Conservation (phyloP, 1,140 invertebrate genomes). For the Aphelinus atriplicis region DNA sequence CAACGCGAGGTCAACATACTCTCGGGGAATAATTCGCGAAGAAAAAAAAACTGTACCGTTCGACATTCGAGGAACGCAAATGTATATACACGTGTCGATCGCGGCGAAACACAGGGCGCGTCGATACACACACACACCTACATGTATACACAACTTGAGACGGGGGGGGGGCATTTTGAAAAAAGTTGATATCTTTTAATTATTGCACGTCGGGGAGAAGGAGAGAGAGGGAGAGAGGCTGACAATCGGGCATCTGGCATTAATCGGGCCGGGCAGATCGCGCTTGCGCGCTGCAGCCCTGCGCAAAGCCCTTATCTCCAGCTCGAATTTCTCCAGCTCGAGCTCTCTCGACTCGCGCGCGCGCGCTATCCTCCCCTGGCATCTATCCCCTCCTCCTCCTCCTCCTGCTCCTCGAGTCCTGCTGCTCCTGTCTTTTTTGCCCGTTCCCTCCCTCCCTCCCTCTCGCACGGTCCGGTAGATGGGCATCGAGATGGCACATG, state of each 20-base stretch:
- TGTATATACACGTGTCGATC: too few species aligned
- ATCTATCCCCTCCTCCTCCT: slow-evolving; percentile 18
- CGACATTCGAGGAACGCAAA: too few species aligned
- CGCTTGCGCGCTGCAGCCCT: not conserved
- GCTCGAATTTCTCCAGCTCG: slow-evolving; percentile 27
- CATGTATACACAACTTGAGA: too few species aligned
- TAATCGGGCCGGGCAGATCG: slow-evolving; percentile 1
- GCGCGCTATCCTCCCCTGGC: slow-evolving; percentile 14
- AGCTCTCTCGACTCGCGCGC: not conserved
- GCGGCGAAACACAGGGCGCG: too few species aligned
- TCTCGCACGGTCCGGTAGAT: slow-evolving; percentile 19
- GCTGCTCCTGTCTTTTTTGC: not conserved
- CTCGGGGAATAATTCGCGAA: too few species aligned
- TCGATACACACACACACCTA: too few species aligned
- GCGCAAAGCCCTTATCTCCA: slow-evolving; percentile 2
- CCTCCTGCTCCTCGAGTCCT: not conserved
- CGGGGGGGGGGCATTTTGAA: too few species aligned
- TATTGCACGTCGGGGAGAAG: slow-evolving; percentile 18
- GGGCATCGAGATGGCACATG: slow-evolving; percentile 30
- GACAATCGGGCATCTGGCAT: slow-evolving; percentile 27
- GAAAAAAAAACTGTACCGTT: too few species aligned
- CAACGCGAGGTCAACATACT: too few species aligned
- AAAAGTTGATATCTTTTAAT: slow-evolving; percentile 31
- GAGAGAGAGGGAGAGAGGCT: not conserved
- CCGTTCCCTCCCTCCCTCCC: not conserved